A percentile compares a stretch with the other conserved stretches of the same genome.
Evolutionary conservation across 2,797 vertebrate genomes (phyloP).

Genomic region (Tapera naevia): DNA sequence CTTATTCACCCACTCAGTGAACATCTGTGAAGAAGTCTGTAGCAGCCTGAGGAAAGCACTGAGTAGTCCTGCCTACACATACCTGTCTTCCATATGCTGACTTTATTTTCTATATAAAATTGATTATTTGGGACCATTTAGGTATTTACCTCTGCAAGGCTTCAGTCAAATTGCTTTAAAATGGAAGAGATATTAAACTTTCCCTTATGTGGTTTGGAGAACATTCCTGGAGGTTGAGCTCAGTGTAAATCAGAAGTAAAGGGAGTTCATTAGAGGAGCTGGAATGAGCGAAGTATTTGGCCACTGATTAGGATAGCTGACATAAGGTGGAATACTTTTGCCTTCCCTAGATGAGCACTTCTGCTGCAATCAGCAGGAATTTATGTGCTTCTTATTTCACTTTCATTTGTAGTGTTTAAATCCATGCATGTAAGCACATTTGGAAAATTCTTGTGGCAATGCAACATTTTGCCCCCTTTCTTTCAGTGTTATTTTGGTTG

Average conservation of each 20-base stretch:
- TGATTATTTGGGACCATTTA: neutral
- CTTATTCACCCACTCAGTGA: neutral
- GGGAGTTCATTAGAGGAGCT: neutral
- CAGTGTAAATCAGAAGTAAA: neutral
- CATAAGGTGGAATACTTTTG: neutral
- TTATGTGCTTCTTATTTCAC: conserved; percentile 11
- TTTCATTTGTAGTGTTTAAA: conserved; percentile 21
- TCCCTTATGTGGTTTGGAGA: neutral
- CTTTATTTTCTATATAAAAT: neutral
- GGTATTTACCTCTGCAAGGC: neutral
- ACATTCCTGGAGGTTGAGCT: neutral
- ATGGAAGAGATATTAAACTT: neutral
- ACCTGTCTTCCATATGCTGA: neutral
- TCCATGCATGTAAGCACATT: neutral
- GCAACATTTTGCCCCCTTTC: neutral
- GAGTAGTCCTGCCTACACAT: neutral
- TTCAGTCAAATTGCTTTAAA: neutral
- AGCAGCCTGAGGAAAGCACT: neutral
- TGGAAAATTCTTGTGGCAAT: neutral
- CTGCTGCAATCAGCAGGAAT: conserved; percentile 34
- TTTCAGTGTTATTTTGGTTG: conserved; percentile 19
- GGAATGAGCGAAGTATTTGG: neutral
- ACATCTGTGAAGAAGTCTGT: neutral
- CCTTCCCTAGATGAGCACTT: neutral
- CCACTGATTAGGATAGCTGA: neutral